Evolutionary conservation across 2,888 invertebrate species (phyloP), one percentile per base, ranked within the genome.

Genomic region (Pseudococcus longispinus): DNA sequence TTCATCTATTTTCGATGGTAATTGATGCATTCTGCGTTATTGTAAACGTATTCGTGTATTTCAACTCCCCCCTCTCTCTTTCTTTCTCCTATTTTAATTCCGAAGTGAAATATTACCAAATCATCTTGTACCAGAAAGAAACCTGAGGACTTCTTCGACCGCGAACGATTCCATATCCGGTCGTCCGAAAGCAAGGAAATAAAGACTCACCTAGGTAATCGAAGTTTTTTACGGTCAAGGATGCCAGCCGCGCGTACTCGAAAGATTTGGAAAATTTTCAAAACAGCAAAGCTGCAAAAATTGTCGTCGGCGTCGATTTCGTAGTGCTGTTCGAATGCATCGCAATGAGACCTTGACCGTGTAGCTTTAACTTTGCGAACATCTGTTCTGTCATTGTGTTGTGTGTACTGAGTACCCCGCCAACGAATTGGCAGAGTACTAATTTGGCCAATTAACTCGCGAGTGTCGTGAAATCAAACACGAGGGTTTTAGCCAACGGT

Each of bases 1-100:
- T 70, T 70, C 70, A n/a, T 70, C 18, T 29, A 70, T 70, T 70
- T 70, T 70, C 70, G 29, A 70, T 26, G 29, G 70, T 29, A 70
- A 70, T 70, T 70, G 70, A 70, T 29, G 26, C 29, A 29, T 29
- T 26, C 70, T 29, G 70, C 70, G 70, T 32, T 29, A 15, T 60
- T 23, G 0, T 55, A 55, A n/a, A 55, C 1, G 55, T 60, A 60
- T 23, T 23, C 9, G 60, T 60, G 20, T 60, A 9, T 11, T 60
- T 60, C 23, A 11, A 23, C 20, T 60, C 23, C 5, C 6, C 51
- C n/a, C 1, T 51, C n/a, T 3, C n/a, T n/a, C 2, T 51, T n/a
- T 8, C 2, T 8, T n/a, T 51, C n/a, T 18, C 51, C 51, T 2
- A n/a, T n/a, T n/a, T n/a, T n/a, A n/a, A 9, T 37, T 37, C n/a